Percentiles rank a stretch among this genome's conserved stretches.
Evolutionary conservation across 2,797 vertebrate species (phyloP).

Genomic region (Karalla daura): DNA sequence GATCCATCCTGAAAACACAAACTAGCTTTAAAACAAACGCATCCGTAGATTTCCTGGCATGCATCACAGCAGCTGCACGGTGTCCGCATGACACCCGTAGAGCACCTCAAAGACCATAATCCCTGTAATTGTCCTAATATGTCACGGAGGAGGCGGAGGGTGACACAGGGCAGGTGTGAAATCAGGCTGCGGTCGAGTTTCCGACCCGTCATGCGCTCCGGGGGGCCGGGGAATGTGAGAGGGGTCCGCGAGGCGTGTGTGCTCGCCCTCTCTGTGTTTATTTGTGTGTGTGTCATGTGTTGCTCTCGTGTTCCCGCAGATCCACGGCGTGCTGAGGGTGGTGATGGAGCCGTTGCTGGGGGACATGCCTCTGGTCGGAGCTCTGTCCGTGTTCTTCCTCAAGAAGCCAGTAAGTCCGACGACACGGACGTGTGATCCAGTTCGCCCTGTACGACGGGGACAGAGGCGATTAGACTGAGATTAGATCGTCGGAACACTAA

Average conservation of each 20-base stretch:
- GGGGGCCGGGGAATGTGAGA: constrained; percentile 53
- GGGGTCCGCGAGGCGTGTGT: constrained; percentile 29
- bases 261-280: constrained; percentile 12
- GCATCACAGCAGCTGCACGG: constrained; percentile 50
- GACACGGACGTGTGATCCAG: background rate
- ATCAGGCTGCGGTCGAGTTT: constrained; percentile 54
- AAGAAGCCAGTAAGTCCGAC: constrained; percentile 94
- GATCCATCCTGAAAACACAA: constrained; percentile 5
- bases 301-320: constrained; percentile 81
- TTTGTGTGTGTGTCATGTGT: constrained; percentile 29
- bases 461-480: constrained; percentile 1
- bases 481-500: constrained; percentile 19
- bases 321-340: constrained; percentile 94
- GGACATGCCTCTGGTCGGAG: constrained; percentile 94
- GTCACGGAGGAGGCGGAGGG: constrained; percentile 50
- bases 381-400: constrained; percentile 95
- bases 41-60: constrained; percentile 9
- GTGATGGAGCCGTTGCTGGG: constrained; percentile 96
- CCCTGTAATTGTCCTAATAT: constrained; percentile 54
- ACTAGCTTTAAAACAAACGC: constrained; percentile 17
- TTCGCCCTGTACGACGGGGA: background rate
- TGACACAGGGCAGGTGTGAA: constrained; percentile 51
- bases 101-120: constrained; percentile 43
- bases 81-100: constrained; percentile 40
- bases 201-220: constrained; percentile 46